These are phyloP conservation scores for Leptoteleia sp. DNA, from an alignment of 1,140 invertebrate genomes.

Conservation along the genomic window DNA sequence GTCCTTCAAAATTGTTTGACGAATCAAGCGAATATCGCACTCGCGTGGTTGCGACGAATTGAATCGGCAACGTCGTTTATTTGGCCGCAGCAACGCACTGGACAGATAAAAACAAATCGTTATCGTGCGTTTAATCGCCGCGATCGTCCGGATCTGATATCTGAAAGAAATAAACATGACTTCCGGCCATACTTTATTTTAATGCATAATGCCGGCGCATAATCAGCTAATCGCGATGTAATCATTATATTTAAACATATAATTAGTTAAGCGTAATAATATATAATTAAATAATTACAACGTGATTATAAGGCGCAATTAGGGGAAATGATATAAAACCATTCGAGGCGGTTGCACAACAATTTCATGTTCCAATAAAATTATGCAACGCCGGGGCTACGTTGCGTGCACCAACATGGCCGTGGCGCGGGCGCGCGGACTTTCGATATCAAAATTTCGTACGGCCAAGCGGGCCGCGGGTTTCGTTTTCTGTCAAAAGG, in stretches of 20 bases:
- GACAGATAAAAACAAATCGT: slow-evolving; percentile 32
- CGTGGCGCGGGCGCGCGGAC: not conserved
- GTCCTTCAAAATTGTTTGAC: too few relatives aligned
- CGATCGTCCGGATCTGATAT: slow-evolving; percentile 43
- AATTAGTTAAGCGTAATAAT: slow-evolving; percentile 56
- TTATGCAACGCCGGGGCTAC: slow-evolving; percentile 32
- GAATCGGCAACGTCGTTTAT: slow-evolving; percentile 18
- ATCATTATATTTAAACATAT: slow-evolving; percentile 56
- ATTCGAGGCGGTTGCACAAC: slow-evolving; percentile 37
- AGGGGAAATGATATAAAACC: slow-evolving; percentile 56
- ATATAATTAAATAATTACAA: slow-evolving; percentile 60
- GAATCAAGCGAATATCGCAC: too few relatives aligned
- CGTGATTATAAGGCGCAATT: slow-evolving; percentile 51
- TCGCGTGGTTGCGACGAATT: not conserved
- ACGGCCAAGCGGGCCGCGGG: not conserved
- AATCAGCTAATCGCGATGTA: slow-evolving; percentile 44
- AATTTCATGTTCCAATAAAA: slow-evolving; percentile 55
- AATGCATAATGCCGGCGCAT: slow-evolving; percentile 48
- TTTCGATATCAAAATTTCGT: slow-evolving; percentile 27
- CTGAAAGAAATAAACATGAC: slow-evolving; percentile 53
- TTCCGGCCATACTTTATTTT: slow-evolving; percentile 49
- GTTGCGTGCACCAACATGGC: slow-evolving; percentile 31
- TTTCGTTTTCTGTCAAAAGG: slow-evolving; percentile 32
- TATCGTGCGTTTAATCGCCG: slow-evolving; percentile 38
- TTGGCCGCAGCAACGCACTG: too few relatives aligned